Evolutionary conservation across 2,113 vertebrate species (phyloP).

Genomic region (Corythaixoides concolor): DNA sequence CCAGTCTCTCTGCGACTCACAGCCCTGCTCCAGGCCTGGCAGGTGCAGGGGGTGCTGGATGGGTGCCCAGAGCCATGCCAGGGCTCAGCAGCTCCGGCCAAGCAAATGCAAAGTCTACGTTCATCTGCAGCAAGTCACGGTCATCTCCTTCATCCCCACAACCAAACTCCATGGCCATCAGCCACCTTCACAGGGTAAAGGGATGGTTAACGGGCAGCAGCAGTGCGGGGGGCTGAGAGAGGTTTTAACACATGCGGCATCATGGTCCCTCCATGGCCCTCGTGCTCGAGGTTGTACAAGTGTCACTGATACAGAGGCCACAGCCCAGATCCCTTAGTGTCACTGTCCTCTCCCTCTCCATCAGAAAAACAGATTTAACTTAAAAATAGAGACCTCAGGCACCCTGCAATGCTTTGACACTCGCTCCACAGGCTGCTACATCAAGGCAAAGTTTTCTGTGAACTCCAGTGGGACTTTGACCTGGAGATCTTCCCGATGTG

Average conservation of each 20-base stretch:
- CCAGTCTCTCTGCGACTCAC: not conserved
- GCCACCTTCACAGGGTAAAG: not conserved
- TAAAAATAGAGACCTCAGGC: not conserved
- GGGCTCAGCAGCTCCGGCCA: not conserved
- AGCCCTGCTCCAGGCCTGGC: too few relatives aligned
- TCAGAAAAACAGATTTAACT: not conserved
- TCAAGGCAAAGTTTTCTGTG: not conserved
- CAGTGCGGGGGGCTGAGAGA: not conserved
- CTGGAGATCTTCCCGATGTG: not conserved
- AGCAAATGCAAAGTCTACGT: accelerated
- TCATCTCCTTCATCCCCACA: not conserved
- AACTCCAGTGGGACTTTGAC: not conserved
- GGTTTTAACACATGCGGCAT: not conserved
- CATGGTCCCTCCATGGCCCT: accelerated
- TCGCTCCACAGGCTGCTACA: not conserved
- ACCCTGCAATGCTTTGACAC: not conserved
- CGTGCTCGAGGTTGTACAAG: accelerated
- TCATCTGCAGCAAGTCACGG: accelerated
- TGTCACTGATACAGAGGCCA: not conserved
- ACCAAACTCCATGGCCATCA: not conserved
- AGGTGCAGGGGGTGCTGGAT: not conserved
- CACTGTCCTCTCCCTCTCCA: not conserved
- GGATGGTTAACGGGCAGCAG: not conserved
- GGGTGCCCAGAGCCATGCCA: accelerated
- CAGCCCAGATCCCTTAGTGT: not conserved